These are phyloP conservation scores for Camarhynchus parvulus DNA, from an alignment of 2,113 vertebrate species.

Conservation along the genomic window DNA sequence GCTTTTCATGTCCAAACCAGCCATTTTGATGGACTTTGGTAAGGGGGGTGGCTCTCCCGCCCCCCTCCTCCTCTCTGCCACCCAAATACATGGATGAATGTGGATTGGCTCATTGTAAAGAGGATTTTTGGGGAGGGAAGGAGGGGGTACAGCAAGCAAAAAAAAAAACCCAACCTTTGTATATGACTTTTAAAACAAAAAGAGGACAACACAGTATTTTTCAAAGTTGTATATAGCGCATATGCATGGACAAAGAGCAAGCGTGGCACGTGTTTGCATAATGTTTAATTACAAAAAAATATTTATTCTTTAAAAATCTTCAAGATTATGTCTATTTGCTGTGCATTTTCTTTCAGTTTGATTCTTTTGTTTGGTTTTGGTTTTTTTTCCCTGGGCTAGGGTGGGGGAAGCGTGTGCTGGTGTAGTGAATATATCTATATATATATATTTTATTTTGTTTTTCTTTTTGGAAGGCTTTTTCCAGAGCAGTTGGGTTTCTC, in stretches of 20 bases:
- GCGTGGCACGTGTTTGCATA: conserved; percentile 99
- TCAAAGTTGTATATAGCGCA: conserved; percentile 99
- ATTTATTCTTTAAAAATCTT: conserved; percentile 99
- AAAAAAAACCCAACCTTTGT: conserved; percentile 75
- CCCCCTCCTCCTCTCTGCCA: conserved; percentile 37
- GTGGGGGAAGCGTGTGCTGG: conserved; percentile 66
- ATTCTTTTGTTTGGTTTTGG: conserved; percentile 42
- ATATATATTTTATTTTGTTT: not conserved
- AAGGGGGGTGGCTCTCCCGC: conserved; percentile 43
- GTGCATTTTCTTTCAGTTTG: conserved; percentile 85
- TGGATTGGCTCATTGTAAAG: conserved; percentile 82
- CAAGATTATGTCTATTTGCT: conserved; percentile 91
- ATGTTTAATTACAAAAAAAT: conserved; percentile 97
- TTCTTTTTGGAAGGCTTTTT: conserved; percentile 38
- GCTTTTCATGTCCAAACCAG: conserved; percentile 90
- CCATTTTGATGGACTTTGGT: conserved; percentile 86
- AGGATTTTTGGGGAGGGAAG: conserved; percentile 63
- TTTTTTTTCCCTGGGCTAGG: conserved; percentile 53
- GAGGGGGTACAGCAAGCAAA: conserved; percentile 56
- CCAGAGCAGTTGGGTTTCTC: conserved; percentile 36
- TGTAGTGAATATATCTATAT: conserved; percentile 26
- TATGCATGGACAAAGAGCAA: conserved; percentile 97
- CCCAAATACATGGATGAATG: conserved; percentile 76
- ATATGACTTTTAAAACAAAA: conserved; percentile 88
- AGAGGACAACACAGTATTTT: conserved; percentile 94